Percentiles rank a stretch among this genome's conserved stretches.
Evolutionary conservation across 1,140 invertebrate genomes (phyloP).

Genomic region (Nebria ingens): DNA sequence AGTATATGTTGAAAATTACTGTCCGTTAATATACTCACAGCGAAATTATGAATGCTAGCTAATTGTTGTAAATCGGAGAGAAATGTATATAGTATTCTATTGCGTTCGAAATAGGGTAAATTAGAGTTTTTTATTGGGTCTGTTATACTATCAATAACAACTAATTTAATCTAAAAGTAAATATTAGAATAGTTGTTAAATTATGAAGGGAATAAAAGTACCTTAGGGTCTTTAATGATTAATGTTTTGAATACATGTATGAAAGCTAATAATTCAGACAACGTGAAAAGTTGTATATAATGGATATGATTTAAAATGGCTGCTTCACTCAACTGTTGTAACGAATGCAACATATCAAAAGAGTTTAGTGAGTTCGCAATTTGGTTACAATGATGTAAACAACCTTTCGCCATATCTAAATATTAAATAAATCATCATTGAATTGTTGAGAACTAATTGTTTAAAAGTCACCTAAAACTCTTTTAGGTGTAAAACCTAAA

Average conservation of each 20-base stretch:
- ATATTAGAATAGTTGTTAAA: not conserved
- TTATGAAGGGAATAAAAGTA: not conserved
- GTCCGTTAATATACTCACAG: not conserved
- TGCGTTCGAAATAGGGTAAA: not conserved
- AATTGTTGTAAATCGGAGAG: not conserved
- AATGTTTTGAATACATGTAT: not conserved
- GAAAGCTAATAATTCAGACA: not conserved
- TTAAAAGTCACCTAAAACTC: not conserved
- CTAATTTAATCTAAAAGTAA: not conserved
- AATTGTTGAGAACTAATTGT: not conserved
- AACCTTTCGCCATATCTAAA: not conserved
- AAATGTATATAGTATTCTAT: not conserved
- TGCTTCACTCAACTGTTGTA: not conserved
- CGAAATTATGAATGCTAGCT: not conserved
- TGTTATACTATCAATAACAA: slow-evolving; percentile 1
- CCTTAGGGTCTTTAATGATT: not conserved
- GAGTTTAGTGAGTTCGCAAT: not conserved
- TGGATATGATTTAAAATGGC: not conserved
- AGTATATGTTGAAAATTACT: not conserved
- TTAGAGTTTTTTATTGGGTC: not conserved
- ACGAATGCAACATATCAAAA: not conserved
- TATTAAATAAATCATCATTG: not conserved
- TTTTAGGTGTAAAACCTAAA: not conserved
- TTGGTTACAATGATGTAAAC: not conserved
- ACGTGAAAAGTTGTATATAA: not conserved